These are phyloP conservation scores for Salticus scenicus DNA, from an alignment of 2,888 invertebrate genomes.

Conservation along the genomic window DNA sequence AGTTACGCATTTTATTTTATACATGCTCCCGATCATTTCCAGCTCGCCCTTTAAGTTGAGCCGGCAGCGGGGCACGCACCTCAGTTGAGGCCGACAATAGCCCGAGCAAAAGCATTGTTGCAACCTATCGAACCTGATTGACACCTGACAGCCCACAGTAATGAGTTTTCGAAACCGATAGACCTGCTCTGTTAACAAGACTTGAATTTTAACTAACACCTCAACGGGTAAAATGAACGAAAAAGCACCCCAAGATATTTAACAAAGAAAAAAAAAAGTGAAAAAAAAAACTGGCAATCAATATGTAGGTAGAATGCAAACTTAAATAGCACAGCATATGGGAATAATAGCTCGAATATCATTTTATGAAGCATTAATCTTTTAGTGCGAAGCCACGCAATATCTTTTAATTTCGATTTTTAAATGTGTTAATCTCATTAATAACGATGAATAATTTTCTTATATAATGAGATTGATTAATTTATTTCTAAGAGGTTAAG, in stretches of 20 bases:
- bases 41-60: not conserved
- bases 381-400: not conserved
- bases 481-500: not conserved
- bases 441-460: not conserved
- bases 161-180: conserved; percentile 62
- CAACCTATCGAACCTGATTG: conserved; percentile 32
- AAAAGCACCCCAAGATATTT: conserved; percentile 20
- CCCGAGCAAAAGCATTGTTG: conserved; percentile 32
- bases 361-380: not conserved
- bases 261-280: conserved; percentile 24
- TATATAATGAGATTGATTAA: not conserved
- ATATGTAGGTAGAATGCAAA: conserved; percentile 53
- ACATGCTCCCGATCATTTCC: not conserved
- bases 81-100: conserved; percentile 32
- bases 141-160: conserved; percentile 58
- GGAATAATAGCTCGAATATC: not conserved
- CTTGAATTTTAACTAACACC: conserved; percentile 67
- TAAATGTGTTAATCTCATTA: conserved; percentile 10
- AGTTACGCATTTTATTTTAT: not conserved
- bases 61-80: conserved; percentile 17
- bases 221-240: conserved; percentile 19
- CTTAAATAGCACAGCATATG: conserved; percentile 43
- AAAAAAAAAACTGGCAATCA: conserved; percentile 29
- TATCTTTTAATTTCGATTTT: not conserved
- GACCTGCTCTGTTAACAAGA: conserved; percentile 54